phyloP scores from a whole-genome alignment of 2,888 invertebrate genomes.

The Nemotelus pantherinus region DNA sequence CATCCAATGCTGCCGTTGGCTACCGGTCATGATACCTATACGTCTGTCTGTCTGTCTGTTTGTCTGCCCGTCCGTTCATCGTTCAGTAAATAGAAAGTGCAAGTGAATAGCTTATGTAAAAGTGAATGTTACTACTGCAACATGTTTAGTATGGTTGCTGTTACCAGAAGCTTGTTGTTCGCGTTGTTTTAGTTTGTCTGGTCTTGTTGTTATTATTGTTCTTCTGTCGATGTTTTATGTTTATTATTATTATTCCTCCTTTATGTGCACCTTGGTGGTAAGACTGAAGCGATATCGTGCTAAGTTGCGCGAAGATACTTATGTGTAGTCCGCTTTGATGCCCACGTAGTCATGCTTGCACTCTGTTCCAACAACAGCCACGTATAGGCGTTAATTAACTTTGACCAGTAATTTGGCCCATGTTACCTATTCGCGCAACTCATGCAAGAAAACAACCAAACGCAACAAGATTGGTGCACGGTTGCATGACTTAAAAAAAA shows the following conservation, averaged over 20 bases:
- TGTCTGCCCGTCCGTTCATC: conserved; percentile 10
- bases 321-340: background rate
- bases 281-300: background rate
- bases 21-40: no score
- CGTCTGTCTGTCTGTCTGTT: background rate
- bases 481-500: no score
- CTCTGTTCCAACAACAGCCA: background rate
- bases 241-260: background rate
- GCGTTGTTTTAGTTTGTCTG: conserved; percentile 14
- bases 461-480: no score
- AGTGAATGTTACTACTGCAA: conserved; percentile 37
- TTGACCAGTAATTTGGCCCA: conserved; percentile 5
- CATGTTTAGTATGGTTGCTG: background rate
- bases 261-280: background rate
- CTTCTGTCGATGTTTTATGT: background rate
- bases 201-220: background rate
- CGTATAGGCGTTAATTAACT: conserved; percentile 11
- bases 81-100: conserved; percentile 35
- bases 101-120: conserved; percentile 42
- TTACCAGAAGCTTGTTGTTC: conserved; percentile 16
- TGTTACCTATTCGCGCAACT: background rate
- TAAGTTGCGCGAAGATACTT: background rate
- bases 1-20: no score
- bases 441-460: no score
- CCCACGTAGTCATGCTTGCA: conserved; percentile 17